phyloP scores from a whole-genome alignment of 2,113 vertebrate genomes.

The Phyllopteryx taeniolatus region DNA sequence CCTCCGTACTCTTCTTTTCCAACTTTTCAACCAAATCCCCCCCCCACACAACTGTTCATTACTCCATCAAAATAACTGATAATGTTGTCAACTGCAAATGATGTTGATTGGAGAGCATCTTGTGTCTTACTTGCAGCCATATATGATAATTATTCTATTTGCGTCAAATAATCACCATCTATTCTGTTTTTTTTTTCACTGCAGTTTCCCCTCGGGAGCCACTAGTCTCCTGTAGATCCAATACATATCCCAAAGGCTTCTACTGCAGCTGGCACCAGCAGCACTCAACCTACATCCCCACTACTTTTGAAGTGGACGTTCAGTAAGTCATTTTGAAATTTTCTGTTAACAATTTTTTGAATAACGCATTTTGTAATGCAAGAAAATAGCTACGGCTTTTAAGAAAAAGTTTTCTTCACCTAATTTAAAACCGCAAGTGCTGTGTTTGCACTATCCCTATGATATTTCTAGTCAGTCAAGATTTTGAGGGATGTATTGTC shows the following conservation, averaged over 20 bases:
- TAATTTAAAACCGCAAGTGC: no score
- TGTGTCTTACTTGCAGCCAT: background rate
- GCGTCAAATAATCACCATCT: background rate
- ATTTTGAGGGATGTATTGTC: no score
- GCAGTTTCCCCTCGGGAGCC: conserved; percentile 83
- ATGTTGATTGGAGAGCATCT: background rate
- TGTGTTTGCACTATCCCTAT: no score
- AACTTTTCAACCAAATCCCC: background rate
- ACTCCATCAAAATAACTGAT: background rate
- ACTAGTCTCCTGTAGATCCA: conserved; percentile 87
- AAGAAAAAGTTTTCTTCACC: no score
- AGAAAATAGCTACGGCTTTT: no score
- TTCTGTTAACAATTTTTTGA: background rate
- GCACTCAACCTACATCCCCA: conserved; percentile 86
- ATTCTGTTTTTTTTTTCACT: conserved; percentile 6
- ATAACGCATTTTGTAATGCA: background rate
- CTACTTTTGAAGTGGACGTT: conserved; percentile 87
- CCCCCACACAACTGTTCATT: background rate
- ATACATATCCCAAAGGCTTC: conserved; percentile 95
- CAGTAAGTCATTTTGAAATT: conserved; percentile 76
- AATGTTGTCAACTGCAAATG: background rate
- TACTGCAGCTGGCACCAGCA: conserved; percentile 96
- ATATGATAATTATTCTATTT: background rate
- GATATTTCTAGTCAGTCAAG: no score
- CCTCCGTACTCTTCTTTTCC: background rate